Evolutionary conservation across 2,888 invertebrate species (phyloP).

Genomic region (Nyleta sp.): DNA sequence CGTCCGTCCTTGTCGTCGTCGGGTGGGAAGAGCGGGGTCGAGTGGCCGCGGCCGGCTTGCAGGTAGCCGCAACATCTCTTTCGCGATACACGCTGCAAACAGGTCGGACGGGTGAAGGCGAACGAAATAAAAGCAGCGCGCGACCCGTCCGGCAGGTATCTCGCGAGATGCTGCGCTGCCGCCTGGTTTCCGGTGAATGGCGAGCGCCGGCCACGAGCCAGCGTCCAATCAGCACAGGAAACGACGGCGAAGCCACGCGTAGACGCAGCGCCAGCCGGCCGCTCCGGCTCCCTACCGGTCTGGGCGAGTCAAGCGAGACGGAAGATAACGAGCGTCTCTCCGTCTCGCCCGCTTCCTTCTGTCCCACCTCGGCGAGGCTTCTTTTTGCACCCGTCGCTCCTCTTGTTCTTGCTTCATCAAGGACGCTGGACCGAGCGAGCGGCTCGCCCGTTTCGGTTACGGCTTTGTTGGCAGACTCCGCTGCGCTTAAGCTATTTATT

Average conservation of each 20-base stretch:
- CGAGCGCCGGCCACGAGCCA: constrained; percentile 82
- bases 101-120: constrained; percentile 73
- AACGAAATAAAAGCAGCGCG: constrained; percentile 49
- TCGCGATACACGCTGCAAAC: constrained; percentile 67
- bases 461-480: constrained; percentile 31
- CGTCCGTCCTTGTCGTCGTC: too few species aligned
- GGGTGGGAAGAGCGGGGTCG: too few species aligned
- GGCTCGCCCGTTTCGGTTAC: constrained; percentile 20
- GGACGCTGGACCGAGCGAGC: constrained; percentile 43
- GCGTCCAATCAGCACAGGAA: constrained; percentile 81
- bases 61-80: constrained; percentile 70
- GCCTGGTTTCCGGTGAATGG: constrained; percentile 76
- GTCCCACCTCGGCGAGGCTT: constrained; percentile 26
- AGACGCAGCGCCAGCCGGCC: constrained; percentile 65
- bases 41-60: constrained; percentile 24
- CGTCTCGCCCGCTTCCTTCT: constrained; percentile 28
- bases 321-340: background rate
- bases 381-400: constrained; percentile 26
- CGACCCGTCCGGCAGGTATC: constrained; percentile 54
- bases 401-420: constrained; percentile 48
- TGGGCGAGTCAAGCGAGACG: constrained; percentile 28
- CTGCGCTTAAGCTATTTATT: constrained; percentile 12
- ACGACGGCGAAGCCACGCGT: constrained; percentile 80
- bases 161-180: constrained; percentile 66
- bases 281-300: constrained; percentile 32